Percentiles rank a stretch among this genome's conserved stretches.
phyloP scores from a whole-genome alignment of 2,113 vertebrate genomes.

The Aptenodytes patagonicus region DNA sequence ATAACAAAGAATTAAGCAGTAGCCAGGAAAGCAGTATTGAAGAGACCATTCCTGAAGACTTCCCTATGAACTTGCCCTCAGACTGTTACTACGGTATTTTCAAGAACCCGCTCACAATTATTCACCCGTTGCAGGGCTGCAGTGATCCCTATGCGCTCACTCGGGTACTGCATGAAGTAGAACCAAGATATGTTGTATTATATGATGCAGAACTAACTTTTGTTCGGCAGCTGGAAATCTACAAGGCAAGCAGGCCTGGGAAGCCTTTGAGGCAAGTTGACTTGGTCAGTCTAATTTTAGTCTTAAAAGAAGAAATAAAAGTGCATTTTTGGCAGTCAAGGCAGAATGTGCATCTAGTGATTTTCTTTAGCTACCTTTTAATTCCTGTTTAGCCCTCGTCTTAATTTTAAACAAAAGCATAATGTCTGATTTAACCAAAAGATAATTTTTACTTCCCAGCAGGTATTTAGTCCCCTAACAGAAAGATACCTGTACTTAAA shows the following conservation, averaged over 20 bases:
- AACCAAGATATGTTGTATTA: conserved; percentile 88
- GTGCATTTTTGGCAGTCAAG: background rate
- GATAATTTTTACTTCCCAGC: background rate
- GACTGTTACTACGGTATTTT: conserved; percentile 89
- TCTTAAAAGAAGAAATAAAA: background rate
- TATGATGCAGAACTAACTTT: conserved; percentile 93
- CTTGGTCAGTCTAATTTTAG: background rate
- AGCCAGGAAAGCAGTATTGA: conserved; percentile 48
- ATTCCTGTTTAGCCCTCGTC: background rate
- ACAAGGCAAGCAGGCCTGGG: conserved; percentile 88
- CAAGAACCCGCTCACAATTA: conserved; percentile 86
- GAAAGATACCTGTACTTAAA: background rate
- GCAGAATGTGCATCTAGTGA: background rate
- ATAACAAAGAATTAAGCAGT: background rate
- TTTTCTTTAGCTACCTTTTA: background rate
- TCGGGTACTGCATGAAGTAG: conserved; percentile 88
- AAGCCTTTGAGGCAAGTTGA: conserved; percentile 83
- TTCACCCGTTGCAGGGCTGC: conserved; percentile 90
- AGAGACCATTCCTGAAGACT: conserved; percentile 68
- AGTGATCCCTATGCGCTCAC: conserved; percentile 90
- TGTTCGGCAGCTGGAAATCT: conserved; percentile 93
- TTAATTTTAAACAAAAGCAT: background rate
- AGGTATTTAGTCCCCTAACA: background rate
- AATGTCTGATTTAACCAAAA: background rate
- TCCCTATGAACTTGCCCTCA: conserved; percentile 80